Conservation (phyloP, 2,888 invertebrate species). For the Eilema griseolum region DNA sequence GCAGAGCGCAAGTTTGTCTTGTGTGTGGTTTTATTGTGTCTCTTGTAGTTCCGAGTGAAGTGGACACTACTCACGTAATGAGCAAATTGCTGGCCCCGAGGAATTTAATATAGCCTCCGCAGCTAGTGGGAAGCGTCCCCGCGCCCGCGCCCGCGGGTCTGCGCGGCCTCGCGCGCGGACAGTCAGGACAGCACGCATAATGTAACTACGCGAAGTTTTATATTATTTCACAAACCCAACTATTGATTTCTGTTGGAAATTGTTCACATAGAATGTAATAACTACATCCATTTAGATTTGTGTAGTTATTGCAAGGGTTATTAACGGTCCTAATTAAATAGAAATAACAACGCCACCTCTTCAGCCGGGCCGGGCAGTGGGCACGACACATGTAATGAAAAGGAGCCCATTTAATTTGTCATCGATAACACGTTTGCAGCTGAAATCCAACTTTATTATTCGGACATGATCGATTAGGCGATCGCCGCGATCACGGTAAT, state of each 20-base stretch:
- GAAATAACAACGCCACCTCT: not conserved
- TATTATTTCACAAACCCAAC: not conserved
- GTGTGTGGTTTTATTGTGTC: constrained; percentile 15
- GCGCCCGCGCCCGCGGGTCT: not conserved
- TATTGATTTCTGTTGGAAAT: not conserved
- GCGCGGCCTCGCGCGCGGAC: not conserved
- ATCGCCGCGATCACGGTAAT: constrained; percentile 16
- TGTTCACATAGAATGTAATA: not conserved
- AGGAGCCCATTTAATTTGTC: constrained; percentile 7
- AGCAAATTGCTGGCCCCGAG: constrained; percentile 55
- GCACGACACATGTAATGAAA: constrained; percentile 1
- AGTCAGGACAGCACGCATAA: not conserved
- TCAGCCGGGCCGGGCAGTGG: not conserved
- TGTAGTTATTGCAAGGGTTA: not conserved
- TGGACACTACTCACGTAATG: constrained; percentile 45
- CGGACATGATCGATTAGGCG: constrained; percentile 14
- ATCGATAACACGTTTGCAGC: not conserved
- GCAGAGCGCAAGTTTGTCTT: constrained; percentile 13
- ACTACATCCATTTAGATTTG: not conserved
- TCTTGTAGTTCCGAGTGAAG: constrained; percentile 10
- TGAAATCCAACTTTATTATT: constrained; percentile 6
- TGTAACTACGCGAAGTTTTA: not conserved
- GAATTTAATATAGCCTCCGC: constrained; percentile 59
- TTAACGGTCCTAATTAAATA: not conserved
- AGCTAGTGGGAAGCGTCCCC: constrained; percentile 6